Evolutionary conservation across 2,888 invertebrate species (phyloP).

Genomic region (Microdon myrmicae): DNA sequence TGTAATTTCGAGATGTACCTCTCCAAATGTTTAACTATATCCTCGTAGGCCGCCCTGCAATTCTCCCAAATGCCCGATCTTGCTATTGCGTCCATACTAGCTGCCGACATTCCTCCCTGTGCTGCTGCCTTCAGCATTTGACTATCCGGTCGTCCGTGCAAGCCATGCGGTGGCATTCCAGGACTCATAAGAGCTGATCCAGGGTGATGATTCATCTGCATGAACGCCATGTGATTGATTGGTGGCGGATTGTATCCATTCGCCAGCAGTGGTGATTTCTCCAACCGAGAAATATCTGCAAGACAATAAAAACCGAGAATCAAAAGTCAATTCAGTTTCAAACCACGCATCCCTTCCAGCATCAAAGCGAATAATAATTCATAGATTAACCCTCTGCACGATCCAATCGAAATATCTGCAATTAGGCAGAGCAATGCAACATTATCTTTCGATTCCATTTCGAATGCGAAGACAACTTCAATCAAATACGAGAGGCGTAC

Average conservation of each 20-base stretch:
- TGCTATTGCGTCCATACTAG: slow-evolving; percentile 88
- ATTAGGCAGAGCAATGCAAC: slow-evolving; percentile 39
- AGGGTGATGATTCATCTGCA: slow-evolving; percentile 85
- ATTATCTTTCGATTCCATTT: slow-evolving; percentile 48
- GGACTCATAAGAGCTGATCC: slow-evolving; percentile 86
- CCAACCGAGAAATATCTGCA: slow-evolving; percentile 87
- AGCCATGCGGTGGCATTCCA: slow-evolving; percentile 85
- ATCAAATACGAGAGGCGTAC: slow-evolving; percentile 21
- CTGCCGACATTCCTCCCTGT: slow-evolving; percentile 75
- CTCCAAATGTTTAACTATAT: slow-evolving; percentile 94
- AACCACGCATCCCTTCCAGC: not conserved
- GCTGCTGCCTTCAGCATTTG: slow-evolving; percentile 78
- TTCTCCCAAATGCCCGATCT: slow-evolving; percentile 95
- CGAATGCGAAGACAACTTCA: slow-evolving; percentile 31
- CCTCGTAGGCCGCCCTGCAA: slow-evolving; percentile 93
- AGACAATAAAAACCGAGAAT: slow-evolving; percentile 52
- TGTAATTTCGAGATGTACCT: slow-evolving; percentile 71
- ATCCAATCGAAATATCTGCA: slow-evolving; percentile 48
- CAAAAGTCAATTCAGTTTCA: not conserved
- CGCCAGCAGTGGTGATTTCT: slow-evolving; percentile 90
- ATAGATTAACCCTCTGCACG: slow-evolving; percentile 34
- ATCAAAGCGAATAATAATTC: slow-evolving; percentile 29
- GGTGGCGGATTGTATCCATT: slow-evolving; percentile 96
- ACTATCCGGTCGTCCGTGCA: slow-evolving; percentile 81
- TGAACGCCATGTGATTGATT: slow-evolving; percentile 92